These are phyloP conservation scores for Ecdyonurus torrentis DNA, from an alignment of 2,888 invertebrate genomes.

Conservation along the genomic window DNA sequence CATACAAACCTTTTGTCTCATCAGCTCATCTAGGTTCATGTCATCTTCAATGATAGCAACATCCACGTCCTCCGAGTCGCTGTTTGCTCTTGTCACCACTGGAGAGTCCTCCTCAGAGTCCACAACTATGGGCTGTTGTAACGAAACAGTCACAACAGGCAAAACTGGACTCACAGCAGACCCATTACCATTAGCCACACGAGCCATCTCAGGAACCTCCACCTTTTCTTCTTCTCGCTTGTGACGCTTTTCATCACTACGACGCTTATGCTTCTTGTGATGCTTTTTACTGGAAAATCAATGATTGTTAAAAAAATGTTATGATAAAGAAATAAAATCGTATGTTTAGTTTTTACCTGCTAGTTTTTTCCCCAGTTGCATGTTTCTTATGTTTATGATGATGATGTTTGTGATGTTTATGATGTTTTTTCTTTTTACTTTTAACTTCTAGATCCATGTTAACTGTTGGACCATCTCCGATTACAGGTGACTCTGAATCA, in stretches of 20 bases:
- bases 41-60: slow-evolving; percentile 66
- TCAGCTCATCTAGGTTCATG: slow-evolving; percentile 71
- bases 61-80: slow-evolving; percentile 32
- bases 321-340: neutral
- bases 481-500: neutral
- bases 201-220: neutral
- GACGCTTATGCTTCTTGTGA: neutral
- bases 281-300: neutral
- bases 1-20: slow-evolving; percentile 71
- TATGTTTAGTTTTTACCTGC: no score
- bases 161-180: neutral
- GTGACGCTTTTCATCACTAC: neutral
- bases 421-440: neutral
- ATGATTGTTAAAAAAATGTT: neutral
- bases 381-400: neutral
- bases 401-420: slow-evolving; percentile 1
- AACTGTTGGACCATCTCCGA: neutral
- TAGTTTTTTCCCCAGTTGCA: neutral
- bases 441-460: neutral
- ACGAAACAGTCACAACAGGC: neutral
- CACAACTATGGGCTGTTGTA: no score
- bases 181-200: neutral
- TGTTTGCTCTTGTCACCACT: neutral
- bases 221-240: neutral
- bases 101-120: neutral